Percentiles rank a stretch among this genome's conserved stretches.
phyloP scores from a whole-genome alignment of 2,113 vertebrate genomes.

The Alaudala cheleensis region DNA sequence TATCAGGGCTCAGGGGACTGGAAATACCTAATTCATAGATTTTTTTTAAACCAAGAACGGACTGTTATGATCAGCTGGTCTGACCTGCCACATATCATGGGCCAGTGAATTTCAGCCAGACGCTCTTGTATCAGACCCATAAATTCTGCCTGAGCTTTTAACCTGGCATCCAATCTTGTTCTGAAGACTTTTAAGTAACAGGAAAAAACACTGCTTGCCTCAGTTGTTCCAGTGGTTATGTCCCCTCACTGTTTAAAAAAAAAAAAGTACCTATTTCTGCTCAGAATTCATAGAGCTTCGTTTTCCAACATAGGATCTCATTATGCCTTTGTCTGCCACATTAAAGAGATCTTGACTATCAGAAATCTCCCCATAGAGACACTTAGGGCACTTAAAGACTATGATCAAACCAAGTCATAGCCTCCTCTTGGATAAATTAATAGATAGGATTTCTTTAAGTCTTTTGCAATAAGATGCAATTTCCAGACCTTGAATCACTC shows the following conservation, averaged over 20 bases:
- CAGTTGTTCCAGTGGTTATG: slow-evolving; percentile 2
- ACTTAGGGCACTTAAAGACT: slow-evolving; percentile 66
- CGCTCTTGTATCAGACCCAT: slow-evolving; percentile 37
- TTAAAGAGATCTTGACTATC: slow-evolving; percentile 64
- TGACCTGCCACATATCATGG: slow-evolving; percentile 55
- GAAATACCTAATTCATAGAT: slow-evolving; percentile 42
- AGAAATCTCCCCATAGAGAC: slow-evolving; percentile 68
- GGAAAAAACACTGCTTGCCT: slow-evolving; percentile 19
- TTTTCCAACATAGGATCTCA: slow-evolving; percentile 55
- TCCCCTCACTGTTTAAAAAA: background rate
- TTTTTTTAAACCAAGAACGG: slow-evolving; percentile 15
- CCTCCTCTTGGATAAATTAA: slow-evolving; percentile 62
- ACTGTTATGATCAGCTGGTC: slow-evolving; percentile 28
- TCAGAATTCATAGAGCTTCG: slow-evolving; percentile 33
- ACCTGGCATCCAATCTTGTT: slow-evolving; percentile 45
- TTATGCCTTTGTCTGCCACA: slow-evolving; percentile 69
- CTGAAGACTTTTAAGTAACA: slow-evolving; percentile 38
- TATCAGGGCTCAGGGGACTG: background rate
- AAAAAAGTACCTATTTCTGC: background rate
- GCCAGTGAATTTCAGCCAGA: slow-evolving; percentile 60
- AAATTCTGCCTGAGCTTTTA: slow-evolving; percentile 57
- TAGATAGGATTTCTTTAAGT: slow-evolving; percentile 52
- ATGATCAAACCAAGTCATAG: slow-evolving; percentile 63
- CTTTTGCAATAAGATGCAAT: slow-evolving; percentile 40
- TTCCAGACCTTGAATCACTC: slow-evolving; percentile 22